Evolutionary conservation across 2,113 vertebrate species (phyloP), one percentile per base, ranked within the genome.

Genomic region (Accipiter virgatus): DNA sequence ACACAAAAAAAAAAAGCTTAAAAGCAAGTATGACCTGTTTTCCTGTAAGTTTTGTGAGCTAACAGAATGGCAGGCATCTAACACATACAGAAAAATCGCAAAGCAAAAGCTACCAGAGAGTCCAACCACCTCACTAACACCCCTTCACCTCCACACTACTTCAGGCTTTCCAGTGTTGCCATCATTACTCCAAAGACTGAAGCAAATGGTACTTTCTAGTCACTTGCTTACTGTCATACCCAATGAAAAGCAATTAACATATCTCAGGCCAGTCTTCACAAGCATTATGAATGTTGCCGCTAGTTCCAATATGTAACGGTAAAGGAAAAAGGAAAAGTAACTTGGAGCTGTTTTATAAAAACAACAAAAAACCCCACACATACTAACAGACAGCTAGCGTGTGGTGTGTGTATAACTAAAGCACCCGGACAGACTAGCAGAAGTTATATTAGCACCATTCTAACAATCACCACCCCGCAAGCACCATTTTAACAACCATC

Each of bases 371-470:
- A 3, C 10, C 12, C 20, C 59, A 48, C 0, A 3, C 7, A 19
- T 10, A 23, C 29, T 20, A 47, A 47, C 19, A 47, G 45, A 20
- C 45, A 47, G 45, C 45, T 47, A 47, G 45, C 10, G 5, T 47
- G 45, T 47, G 45, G 45, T 47, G 45, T 47, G 45, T 47, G 20
- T 9, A 2, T 4, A 77, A 61, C 13, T 29, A 25, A 66, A 78
- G 15, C 42, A 17, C 16, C 26, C 63, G 52, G 47, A 17, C 10
- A 47, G 26, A 42, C 23, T 2, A 63, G 9, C 32, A 73, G 62
- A 78, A 83, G 62, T 71, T 11, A 0, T 4, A 68, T n/a, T 6
- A 70, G 42, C 22, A 40, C 12, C 0, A 0, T n/a, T 82, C 36
- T 36, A 73, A 59, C 15, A 25, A 21, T 22, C 17, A 17, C 26